Percentiles rank a stretch among this genome's conserved stretches.
Conservation (phyloP, 2,888 invertebrate species). For the Lithophane semibrunnea region DNA sequence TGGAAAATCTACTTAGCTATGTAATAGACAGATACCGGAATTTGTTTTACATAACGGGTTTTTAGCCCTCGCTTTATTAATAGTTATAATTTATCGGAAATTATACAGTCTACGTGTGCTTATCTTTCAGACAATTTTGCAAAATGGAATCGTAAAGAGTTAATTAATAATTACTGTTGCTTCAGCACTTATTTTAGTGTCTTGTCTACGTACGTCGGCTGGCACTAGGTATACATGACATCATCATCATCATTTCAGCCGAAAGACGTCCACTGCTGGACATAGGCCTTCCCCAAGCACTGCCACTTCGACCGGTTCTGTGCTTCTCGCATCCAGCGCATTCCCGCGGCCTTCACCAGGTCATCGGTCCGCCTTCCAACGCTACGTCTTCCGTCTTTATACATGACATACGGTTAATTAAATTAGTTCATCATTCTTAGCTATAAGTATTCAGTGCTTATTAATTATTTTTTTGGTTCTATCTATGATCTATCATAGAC, state of each 20-base stretch:
- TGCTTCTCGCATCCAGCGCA: no score
- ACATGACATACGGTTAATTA: neutral
- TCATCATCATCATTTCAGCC: no score
- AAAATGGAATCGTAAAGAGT: neutral
- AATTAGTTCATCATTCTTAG: neutral
- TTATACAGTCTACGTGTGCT: neutral
- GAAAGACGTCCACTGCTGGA: no score
- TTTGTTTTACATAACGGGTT: slow-evolving; percentile 46
- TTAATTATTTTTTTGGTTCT: no score
- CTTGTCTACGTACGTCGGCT: neutral
- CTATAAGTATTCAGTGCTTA: neutral
- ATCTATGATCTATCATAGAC: neutral
- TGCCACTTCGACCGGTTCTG: no score
- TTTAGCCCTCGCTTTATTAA: slow-evolving; percentile 18
- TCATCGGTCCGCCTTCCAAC: no score
- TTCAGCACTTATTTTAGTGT: neutral
- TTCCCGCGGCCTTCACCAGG: no score
- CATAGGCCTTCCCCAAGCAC: no score
- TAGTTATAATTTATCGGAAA: slow-evolving; percentile 2
- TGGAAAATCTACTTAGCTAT: slow-evolving; percentile 57
- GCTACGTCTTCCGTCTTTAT: no score
- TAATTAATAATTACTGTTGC: neutral
- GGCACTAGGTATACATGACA: no score
- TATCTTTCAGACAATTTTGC: neutral
- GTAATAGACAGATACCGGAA: slow-evolving; percentile 58